A percentile compares a stretch with the other conserved stretches of the same genome.
These are phyloP conservation scores for Eurytoma californica DNA, from an alignment of 2,888 invertebrate species.

Conservation along the genomic window DNA sequence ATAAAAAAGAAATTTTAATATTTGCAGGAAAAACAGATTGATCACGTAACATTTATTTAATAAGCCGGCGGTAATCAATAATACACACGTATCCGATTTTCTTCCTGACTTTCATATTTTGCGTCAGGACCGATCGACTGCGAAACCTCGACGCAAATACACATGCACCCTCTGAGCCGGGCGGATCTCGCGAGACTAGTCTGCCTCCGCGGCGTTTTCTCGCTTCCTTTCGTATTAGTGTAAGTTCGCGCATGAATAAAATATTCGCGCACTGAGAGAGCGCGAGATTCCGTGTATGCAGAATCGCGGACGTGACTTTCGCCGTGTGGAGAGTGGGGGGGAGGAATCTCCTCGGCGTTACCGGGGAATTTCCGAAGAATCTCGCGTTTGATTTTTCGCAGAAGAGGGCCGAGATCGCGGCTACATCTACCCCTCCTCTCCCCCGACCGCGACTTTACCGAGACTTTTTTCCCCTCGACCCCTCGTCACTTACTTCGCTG, in stretches of 20 bases:
- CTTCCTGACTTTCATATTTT: background rate
- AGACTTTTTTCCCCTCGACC: background rate
- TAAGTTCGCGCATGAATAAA: slow-evolving; percentile 48
- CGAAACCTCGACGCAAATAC: background rate
- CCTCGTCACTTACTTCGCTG: background rate
- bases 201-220: background rate
- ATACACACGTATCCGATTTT: too few species aligned
- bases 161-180: background rate
- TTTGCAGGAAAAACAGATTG: background rate
- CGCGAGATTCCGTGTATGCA: slow-evolving; percentile 27
- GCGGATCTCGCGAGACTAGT: too few species aligned
- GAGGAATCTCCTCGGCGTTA: slow-evolving; percentile 15
- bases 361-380: slow-evolving; percentile 24
- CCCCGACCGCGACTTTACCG: too few species aligned
- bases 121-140: background rate
- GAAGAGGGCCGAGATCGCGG: background rate
- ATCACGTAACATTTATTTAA: background rate
- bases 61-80: too few species aligned
- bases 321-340: background rate
- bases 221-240: slow-evolving; percentile 29
- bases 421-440: too few species aligned
- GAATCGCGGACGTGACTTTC: background rate
- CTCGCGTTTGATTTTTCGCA: slow-evolving; percentile 36
- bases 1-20: too few species aligned
- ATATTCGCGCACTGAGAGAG: slow-evolving; percentile 25